Conservation (phyloP, 1,140 invertebrate species). For the Leptinotarsa undecemlineata region DNA sequence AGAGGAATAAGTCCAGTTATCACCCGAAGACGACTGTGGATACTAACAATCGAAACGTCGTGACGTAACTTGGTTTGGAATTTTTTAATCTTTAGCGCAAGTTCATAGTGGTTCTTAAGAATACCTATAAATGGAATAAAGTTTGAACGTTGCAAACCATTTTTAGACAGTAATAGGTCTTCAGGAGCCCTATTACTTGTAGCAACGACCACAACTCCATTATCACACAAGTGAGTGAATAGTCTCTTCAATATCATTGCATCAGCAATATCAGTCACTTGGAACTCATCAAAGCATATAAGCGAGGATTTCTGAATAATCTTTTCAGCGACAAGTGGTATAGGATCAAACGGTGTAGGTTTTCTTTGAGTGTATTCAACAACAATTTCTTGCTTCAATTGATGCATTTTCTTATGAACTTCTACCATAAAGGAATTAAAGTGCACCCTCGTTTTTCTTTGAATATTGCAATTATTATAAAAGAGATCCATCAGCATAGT, state of each 20-base stretch:
- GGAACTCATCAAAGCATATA: slow-evolving; percentile 99
- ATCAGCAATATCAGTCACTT: slow-evolving; percentile 97
- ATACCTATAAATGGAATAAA: slow-evolving; percentile 97
- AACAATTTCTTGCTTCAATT: slow-evolving; percentile 73
- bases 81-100: too few relatives aligned
- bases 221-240: slow-evolving; percentile 91
- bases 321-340: slow-evolving; percentile 86
- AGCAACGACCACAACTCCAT: slow-evolving; percentile 90
- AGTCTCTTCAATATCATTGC: slow-evolving; percentile 97
- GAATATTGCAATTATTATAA: slow-evolving; percentile 75
- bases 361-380: slow-evolving; percentile 67
- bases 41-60: too few relatives aligned
- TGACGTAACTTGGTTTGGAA: too few relatives aligned
- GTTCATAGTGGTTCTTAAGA: slow-evolving; percentile 81
- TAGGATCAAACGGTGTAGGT: slow-evolving; percentile 87
- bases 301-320: slow-evolving; percentile 87
- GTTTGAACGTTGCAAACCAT: slow-evolving; percentile 94
- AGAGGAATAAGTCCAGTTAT: too few relatives aligned
- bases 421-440: slow-evolving; percentile 98
- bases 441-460: slow-evolving; percentile 83
- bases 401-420: slow-evolving; percentile 86
- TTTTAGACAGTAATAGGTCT: slow-evolving; percentile 98
- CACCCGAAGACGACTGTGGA: too few relatives aligned
- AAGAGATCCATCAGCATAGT: slow-evolving; percentile 99
- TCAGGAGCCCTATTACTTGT: slow-evolving; percentile 96